Base-by-base conservation (phyloP, 1,140 invertebrate species). In the Cyphomyrmex costatus region DNA sequence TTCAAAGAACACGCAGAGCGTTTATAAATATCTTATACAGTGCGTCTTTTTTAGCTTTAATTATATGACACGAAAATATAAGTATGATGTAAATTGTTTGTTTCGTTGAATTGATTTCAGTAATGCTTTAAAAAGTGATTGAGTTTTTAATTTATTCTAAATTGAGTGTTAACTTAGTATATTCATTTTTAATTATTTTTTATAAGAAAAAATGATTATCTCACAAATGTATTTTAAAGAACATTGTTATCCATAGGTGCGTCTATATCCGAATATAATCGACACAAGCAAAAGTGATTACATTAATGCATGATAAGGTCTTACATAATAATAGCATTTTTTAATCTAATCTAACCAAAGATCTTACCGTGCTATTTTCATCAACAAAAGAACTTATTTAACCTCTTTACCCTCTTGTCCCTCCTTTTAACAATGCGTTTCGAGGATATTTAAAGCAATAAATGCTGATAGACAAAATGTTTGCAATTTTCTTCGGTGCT, bases 381-480 rank as follows among this genome's bases (percentile, higher is more conserved):
- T 58, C 51, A 24, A 58, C 14, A 60, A 42, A 24, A 14, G 12
- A 78, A 36, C n/a, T 42, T 14, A 42, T 61, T 63, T 77, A 36
- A 70, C 21, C 24, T 27, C 8, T 42, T 42, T 36, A 74, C 16
- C n/a, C 10, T 4, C 33, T 63, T 21, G n/a, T 21, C 3, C 6
- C 10, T 46, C 30, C 19, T 46, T 16, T 27, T 42, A 66, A 42
- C 6, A 74, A 83, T 21, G 36, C 68, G 33, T 21, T 30, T 30
- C 16, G 36, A 36, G n/a, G n/a, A 6, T 49, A 10, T 60, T 60
- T 83, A 42, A 33, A 60, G 14, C 8, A 68, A 83, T 74, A 61
- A 73, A 60, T 24, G 8, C 24, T 24, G n/a, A 30, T 56, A 71
- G 78, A 83, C 74, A 83, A 83, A 83, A 46, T 33, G 24, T 49